phyloP scores from a whole-genome alignment of 2,888 invertebrate genomes.

The Apoderus coryli region DNA sequence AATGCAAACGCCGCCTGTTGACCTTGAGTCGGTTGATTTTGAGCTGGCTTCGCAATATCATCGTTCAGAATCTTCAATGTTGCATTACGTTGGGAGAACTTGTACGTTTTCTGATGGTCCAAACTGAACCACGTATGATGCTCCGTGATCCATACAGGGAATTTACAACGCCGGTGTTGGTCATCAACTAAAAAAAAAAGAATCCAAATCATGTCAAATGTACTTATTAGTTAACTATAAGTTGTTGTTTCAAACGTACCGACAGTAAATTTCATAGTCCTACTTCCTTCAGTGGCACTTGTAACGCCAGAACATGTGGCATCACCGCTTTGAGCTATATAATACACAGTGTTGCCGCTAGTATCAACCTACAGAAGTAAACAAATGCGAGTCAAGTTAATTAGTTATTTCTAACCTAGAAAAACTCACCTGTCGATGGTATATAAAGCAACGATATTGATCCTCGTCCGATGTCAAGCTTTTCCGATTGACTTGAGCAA shows the following conservation, averaged over 20 bases:
- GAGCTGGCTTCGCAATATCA: constrained; percentile 22
- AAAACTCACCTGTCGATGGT: constrained; percentile 40
- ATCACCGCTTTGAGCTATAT: constrained; percentile 63
- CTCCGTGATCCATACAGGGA: constrained; percentile 63
- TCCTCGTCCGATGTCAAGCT: constrained; percentile 54
- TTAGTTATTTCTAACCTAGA: no score
- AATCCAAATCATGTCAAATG: no score
- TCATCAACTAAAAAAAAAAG: constrained; percentile 45
- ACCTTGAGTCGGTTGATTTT: constrained; percentile 17
- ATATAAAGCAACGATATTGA: constrained; percentile 70
- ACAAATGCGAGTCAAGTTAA: no score
- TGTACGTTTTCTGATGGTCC: constrained; percentile 54
- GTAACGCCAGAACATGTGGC: constrained; percentile 66
- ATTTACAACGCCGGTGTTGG: constrained; percentile 61
- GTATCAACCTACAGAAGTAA: no score
- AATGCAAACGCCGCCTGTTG: constrained; percentile 23
- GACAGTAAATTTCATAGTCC: constrained; percentile 62
- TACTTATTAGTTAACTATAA: no score
- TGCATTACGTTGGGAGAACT: constrained; percentile 58
- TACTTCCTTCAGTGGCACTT: constrained; percentile 61
- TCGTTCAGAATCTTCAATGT: constrained; percentile 39
- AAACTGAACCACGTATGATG: constrained; percentile 70
- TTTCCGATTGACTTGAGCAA: constrained; percentile 48
- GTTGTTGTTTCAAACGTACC: no score
- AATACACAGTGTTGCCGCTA: constrained; percentile 43